A percentile compares a stretch with the other conserved stretches of the same genome.
Evolutionary conservation across 2,888 invertebrate species (phyloP).

Genomic region (Cataglyphis livida): DNA sequence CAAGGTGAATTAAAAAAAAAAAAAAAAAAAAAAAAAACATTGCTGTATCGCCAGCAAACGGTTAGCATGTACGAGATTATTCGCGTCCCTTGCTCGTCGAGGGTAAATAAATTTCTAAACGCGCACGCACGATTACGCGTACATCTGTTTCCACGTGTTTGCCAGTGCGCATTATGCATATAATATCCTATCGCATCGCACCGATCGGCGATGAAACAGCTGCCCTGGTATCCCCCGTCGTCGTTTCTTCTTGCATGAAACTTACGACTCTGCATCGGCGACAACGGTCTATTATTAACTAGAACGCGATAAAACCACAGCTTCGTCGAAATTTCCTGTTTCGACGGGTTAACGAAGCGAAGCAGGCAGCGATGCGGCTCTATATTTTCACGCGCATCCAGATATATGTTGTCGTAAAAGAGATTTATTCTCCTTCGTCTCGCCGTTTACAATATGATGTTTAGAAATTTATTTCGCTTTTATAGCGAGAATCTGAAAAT

Average conservation of each 20-base stretch:
- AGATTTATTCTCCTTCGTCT: slow-evolving; percentile 30
- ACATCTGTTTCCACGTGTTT: slow-evolving; percentile 66
- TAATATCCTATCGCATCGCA: slow-evolving; percentile 58
- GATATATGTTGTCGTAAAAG: slow-evolving; percentile 27
- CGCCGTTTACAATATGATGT: background rate
- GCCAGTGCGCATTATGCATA: slow-evolving; percentile 21
- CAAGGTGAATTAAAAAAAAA: background rate
- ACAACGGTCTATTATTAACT: slow-evolving; percentile 65
- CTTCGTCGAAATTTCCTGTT: slow-evolving; percentile 49
- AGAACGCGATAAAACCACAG: slow-evolving; percentile 33
- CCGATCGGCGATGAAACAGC: slow-evolving; percentile 61
- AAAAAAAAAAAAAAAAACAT: background rate
- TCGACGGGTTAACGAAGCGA: slow-evolving; percentile 36
- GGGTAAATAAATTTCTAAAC: slow-evolving; percentile 43
- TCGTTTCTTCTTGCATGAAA: slow-evolving; percentile 25
- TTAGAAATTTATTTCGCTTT: slow-evolving; percentile 33
- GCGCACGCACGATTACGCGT: slow-evolving; percentile 47
- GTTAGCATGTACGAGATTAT: background rate
- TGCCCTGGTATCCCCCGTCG: slow-evolving; percentile 36
- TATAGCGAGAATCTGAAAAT: slow-evolving; percentile 24
- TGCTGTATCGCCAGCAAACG: background rate
- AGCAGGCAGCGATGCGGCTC: background rate
- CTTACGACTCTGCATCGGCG: slow-evolving; percentile 36
- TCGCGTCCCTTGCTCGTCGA: background rate
- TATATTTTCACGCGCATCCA: slow-evolving; percentile 21